Percentiles rank a stretch among this genome's conserved stretches.
Evolutionary conservation across 2,797 vertebrate genomes (phyloP).

Genomic region (Danionella dracula): DNA sequence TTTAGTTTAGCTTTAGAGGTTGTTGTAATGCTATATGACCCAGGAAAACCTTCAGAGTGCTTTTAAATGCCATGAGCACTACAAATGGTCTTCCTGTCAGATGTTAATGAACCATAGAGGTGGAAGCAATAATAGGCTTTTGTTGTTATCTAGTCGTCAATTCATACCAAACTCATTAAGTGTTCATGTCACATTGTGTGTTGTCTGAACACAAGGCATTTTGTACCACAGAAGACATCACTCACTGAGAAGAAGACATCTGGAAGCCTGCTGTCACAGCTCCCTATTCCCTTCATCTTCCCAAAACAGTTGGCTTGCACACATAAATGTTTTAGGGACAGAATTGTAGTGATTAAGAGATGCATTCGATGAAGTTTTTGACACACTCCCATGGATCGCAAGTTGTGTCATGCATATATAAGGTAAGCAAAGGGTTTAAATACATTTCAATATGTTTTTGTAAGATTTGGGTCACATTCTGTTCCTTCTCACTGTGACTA

Average conservation of each 20-base stretch:
- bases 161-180: constrained; percentile 9
- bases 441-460: too few species aligned
- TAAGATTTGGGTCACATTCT: too few species aligned
- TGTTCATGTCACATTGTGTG: neutral
- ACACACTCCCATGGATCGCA: constrained; percentile 50
- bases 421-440: constrained; percentile 50
- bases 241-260: neutral
- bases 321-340: constrained; percentile 57
- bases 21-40: neutral
- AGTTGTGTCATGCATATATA: constrained; percentile 49
- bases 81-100: constrained; percentile 15
- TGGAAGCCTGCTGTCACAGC: neutral
- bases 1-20: neutral
- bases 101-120: constrained; percentile 23
- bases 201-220: neutral
- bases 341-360: constrained; percentile 43
- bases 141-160: neutral
- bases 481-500: too few species aligned
- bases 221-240: neutral
- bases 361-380: constrained; percentile 48
- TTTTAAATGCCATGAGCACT: neutral
- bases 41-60: neutral
- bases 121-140: constrained; percentile 7
- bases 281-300: constrained; percentile 8
- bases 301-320: constrained; percentile 32